Evolutionary conservation across 2,888 invertebrate genomes (phyloP), one percentile per base, ranked within the genome.

Genomic region (Acanthoscelides obtectus): DNA sequence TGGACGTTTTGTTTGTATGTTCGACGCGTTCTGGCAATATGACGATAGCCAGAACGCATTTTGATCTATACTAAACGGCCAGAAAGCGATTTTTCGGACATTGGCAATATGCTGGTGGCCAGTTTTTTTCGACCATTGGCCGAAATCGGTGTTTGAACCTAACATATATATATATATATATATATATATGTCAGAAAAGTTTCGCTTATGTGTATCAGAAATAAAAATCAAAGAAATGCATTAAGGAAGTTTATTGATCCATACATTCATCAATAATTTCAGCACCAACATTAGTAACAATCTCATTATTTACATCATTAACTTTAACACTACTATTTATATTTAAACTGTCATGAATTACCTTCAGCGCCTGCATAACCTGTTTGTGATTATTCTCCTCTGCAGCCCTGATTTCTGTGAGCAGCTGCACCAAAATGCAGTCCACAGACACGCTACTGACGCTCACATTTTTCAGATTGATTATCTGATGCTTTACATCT

Each of bases 381-480:
- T 72, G 69, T n/a, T 25, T 63, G 68, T 76, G 73, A 45, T 75
- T 69, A 65, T 74, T 76, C 66, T 76, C 76, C 67, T 76, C 75
- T n/a, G 74, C 69, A 1, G 71, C 71, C 70, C 75, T 76, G 64
- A 76, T 74, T 69, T 76, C 74, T 0, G 72, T 76, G 8, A 76
- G 68, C 22, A 76, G 69, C 25, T 75, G 76, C 67, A 76, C 74
- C 72, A 75, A 74, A 20, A 74, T 75, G 63, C 75, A 72, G 20
- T 76, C 76, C 21, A 75, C 69, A 4, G 75, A 74, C 22, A 76
- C 69, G 66, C 72, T 74, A 72, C 72, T 75, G 17, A 45, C 17
- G 67, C 75, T 74, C 22, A 70, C 22, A 19, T 68, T 20, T 8
- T 20, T 20, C 66, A 66, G 20, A 19, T 66, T 66, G 6, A 66